These are phyloP conservation scores for Watsonalla binaria DNA, from an alignment of 2,888 invertebrate genomes.

Conservation along the genomic window DNA sequence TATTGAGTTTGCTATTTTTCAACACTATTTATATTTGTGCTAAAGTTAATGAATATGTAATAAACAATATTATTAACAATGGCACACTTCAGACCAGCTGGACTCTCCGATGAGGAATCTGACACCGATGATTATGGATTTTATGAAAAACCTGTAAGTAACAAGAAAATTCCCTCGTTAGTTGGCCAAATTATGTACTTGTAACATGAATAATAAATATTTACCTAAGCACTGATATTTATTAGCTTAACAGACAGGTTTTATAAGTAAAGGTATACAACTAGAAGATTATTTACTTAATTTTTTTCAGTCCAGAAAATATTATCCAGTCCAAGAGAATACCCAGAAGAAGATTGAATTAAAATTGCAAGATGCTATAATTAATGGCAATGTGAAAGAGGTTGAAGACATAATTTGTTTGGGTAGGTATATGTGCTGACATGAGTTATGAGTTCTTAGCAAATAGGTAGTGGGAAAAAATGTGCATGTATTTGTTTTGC, in stretches of 20 bases:
- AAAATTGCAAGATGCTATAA: slow-evolving; percentile 58
- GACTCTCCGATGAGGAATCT: slow-evolving; percentile 61
- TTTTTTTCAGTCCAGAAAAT: slow-evolving; percentile 33
- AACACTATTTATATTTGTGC: neutral
- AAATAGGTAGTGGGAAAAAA: no score
- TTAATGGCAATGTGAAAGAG: slow-evolving; percentile 50
- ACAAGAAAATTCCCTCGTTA: neutral
- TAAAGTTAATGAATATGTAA: neutral
- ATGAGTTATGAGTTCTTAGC: no score
- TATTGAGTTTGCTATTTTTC: no score
- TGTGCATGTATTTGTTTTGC: no score
- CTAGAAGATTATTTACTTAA: neutral
- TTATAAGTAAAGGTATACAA: no score
- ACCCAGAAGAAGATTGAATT: slow-evolving; percentile 50
- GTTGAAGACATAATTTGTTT: slow-evolving; percentile 43
- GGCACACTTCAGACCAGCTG: slow-evolving; percentile 58
- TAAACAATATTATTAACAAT: slow-evolving; percentile 19
- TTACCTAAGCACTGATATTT: no score
- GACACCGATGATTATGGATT: slow-evolving; percentile 63
- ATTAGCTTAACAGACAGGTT: no score
- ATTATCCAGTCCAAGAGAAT: slow-evolving; percentile 32
- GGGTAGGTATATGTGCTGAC: slow-evolving; percentile 27
- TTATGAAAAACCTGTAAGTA: slow-evolving; percentile 54
- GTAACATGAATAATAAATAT: no score
- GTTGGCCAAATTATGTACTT: neutral